Percentiles rank a stretch among this genome's conserved stretches.
Evolutionary conservation across 2,797 vertebrate species (phyloP).

Genomic region (Gadopsis marmoratus): DNA sequence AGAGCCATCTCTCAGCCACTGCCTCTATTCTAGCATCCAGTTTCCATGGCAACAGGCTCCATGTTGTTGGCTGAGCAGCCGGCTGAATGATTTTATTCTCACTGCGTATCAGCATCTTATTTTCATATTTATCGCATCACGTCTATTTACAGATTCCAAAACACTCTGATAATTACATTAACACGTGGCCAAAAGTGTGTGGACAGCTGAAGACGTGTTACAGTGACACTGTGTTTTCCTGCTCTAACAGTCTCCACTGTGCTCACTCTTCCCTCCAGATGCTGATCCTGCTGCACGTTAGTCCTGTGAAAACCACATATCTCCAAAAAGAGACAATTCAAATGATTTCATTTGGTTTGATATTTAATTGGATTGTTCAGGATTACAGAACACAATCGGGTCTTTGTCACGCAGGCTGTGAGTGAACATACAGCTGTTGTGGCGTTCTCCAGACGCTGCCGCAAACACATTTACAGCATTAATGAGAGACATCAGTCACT

Average conservation of each 20-base stretch:
- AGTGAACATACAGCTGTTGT: too few species aligned
- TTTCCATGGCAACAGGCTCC: constrained; percentile 80
- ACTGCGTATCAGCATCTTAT: too few species aligned
- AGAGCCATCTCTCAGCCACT: constrained; percentile 61
- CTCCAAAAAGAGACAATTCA: too few species aligned
- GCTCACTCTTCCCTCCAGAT: too few species aligned
- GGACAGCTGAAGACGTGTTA: not conserved
- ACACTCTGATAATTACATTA: too few species aligned
- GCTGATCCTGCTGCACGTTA: not conserved
- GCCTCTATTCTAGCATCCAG: constrained; percentile 76
- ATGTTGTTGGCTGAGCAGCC: constrained; percentile 47
- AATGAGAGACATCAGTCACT: too few species aligned
- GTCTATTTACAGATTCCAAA: not conserved
- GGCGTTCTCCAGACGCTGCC: too few species aligned
- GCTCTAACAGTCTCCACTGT: too few species aligned
- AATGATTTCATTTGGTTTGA: not conserved
- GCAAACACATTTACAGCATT: not conserved
- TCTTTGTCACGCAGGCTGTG: too few species aligned
- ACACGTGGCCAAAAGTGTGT: not conserved
- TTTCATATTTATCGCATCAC: not conserved
- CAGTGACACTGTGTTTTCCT: too few species aligned
- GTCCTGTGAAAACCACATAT: too few species aligned
- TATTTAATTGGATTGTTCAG: not conserved
- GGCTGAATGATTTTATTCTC: not conserved
- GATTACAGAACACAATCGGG: not conserved